Evolutionary conservation across 2,888 invertebrate species (phyloP), one percentile per base, ranked within the genome.

Genomic region (Drosophila picticornis): DNA sequence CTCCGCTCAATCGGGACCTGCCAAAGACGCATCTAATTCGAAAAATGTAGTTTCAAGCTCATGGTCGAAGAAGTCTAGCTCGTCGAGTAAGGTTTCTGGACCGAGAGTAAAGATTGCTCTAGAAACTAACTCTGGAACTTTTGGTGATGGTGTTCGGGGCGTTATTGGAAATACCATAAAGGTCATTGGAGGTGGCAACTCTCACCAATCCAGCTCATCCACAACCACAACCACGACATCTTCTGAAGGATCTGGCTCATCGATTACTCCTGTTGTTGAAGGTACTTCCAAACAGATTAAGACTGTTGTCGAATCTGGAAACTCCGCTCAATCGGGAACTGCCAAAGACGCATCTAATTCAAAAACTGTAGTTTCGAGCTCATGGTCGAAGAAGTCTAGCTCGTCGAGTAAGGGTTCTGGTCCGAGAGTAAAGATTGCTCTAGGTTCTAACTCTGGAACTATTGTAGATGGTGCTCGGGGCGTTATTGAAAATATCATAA

Each of bases 131-230:
- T n/a, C n/a, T n/a, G 10, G 4, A 40, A 40, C 40, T n/a, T 2
- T n/a, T 40, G 4, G 1, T 4, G 4, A n/a, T 0, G n/a, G 0
- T 10, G 0, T 1, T 4, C 40, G n/a, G 1, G 1, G 4, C n/a
- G n/a, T 10, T 9, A n/a, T n/a, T 40, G 40, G 40, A 40, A 40
- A 10, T 0, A n/a, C 2, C 4, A 1, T 1, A n/a, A 40, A 40
- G 4, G 1, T 10, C 10, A n/a, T 10, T 13, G 38, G 19, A 5
- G 36, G 29, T 7, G n/a, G 31, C 4, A 36, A 55, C 6, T 4
- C 32, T 4, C 38, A 40, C 6, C 25, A 59, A 3, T 62, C 72
- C 4, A 58, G 43, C 22, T 69, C 70, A 19, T 32, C 19, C 4
- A 56, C n/a, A 4, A 40, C 38, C n/a, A 40, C n/a, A 4, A 40